Percentiles rank a stretch among this genome's conserved stretches.
Conservation (phyloP, 2,797 vertebrate species). For the Micropoecilia bifurca region DNA sequence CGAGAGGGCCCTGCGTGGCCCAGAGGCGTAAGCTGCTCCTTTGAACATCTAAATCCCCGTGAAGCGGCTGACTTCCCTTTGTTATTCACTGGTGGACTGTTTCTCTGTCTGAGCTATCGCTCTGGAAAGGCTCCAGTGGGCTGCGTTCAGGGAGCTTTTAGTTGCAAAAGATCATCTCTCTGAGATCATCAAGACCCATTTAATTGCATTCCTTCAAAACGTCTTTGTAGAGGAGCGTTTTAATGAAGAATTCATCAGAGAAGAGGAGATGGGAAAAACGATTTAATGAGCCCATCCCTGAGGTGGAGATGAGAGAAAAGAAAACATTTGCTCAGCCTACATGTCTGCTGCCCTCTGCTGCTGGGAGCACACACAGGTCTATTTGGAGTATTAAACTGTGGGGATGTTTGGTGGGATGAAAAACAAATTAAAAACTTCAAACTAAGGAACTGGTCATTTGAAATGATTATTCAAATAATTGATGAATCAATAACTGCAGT, state of each 20-base stretch:
- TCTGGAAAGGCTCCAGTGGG: constrained; percentile 54
- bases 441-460: no score
- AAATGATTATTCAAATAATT: no score
- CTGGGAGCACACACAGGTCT: constrained; percentile 21
- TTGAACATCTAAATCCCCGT: constrained; percentile 77
- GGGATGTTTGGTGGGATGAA: background rate
- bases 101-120: constrained; percentile 37
- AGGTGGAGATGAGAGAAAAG: constrained; percentile 53
- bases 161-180: constrained; percentile 63
- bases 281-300: constrained; percentile 66
- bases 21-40: constrained; percentile 75
- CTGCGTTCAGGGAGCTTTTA: constrained; percentile 61
- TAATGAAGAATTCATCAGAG: constrained; percentile 72
- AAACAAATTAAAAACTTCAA: background rate
- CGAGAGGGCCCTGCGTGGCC: constrained; percentile 66
- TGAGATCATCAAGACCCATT: constrained; percentile 58
- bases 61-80: constrained; percentile 74
- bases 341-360: constrained; percentile 71
- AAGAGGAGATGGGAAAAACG: constrained; percentile 39
- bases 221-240: constrained; percentile 58
- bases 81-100: constrained; percentile 72
- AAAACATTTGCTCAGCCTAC: constrained; percentile 42
- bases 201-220: constrained; percentile 64
- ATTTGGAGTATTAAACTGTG: background rate
- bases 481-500: no score